A percentile compares a stretch with the other conserved stretches of the same genome.
Evolutionary conservation across 2,113 vertebrate genomes (phyloP).

Genomic region (Leptocoma aspasia): DNA sequence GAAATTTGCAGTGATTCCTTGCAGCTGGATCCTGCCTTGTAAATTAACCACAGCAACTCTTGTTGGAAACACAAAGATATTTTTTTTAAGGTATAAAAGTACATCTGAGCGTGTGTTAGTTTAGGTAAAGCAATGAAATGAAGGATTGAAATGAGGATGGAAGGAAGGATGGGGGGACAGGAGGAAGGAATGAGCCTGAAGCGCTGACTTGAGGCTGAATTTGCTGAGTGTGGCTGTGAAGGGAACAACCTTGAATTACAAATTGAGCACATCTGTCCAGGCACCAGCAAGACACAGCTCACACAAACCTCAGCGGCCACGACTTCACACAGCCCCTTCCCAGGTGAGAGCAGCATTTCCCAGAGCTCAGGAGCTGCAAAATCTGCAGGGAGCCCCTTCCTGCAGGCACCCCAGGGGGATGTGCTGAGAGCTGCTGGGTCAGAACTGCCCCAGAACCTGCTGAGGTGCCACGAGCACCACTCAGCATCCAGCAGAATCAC

Average conservation of each 20-base stretch:
- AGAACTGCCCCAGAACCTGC: neutral
- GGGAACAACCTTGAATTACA: neutral
- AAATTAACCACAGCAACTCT: neutral
- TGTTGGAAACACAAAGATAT: fast-evolving
- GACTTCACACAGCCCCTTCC: neutral
- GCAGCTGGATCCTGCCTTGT: neutral
- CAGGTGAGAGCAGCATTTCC: neutral
- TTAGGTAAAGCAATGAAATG: neutral
- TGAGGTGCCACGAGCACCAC: neutral
- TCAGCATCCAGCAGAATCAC: neutral
- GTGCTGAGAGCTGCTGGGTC: neutral
- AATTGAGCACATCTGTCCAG: neutral
- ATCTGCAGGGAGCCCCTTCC: neutral
- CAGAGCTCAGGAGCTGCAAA: neutral
- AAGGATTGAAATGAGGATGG: neutral
- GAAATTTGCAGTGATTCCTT: neutral
- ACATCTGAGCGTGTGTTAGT: neutral
- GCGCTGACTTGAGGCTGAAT: neutral
- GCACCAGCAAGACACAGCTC: neutral
- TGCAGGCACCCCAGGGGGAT: neutral
- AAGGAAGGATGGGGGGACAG: neutral
- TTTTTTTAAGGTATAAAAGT: neutral
- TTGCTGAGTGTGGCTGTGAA: neutral
- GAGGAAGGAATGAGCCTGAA: neutral
- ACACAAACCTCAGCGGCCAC: neutral